Conservation (phyloP, 2,113 vertebrate species). For the Gorsachius goisagi region DNA sequence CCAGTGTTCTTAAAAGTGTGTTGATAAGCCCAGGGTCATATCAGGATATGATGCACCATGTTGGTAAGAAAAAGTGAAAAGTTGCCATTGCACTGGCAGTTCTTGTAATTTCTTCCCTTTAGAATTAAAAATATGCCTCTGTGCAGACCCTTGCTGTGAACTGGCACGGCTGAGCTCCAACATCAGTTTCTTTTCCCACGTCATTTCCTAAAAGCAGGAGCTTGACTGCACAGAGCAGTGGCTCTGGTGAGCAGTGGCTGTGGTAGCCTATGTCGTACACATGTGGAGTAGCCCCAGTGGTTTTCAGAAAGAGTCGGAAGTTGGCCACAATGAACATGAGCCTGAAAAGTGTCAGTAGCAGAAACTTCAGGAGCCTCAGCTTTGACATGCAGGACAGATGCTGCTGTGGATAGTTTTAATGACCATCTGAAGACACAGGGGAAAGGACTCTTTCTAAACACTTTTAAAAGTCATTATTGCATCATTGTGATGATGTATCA, state of each 20-base stretch:
- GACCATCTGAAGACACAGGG: not conserved
- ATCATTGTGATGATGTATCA: not conserved
- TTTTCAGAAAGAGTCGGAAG: not conserved
- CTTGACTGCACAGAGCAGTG: rapidly evolving
- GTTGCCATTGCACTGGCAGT: not conserved
- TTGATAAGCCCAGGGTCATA: not conserved
- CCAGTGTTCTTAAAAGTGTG: not conserved
- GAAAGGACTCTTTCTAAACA: not conserved
- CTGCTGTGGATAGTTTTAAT: not conserved
- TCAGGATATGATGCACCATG: not conserved
- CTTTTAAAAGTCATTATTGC: not conserved
- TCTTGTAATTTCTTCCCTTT: not conserved
- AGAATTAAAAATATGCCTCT: not conserved
- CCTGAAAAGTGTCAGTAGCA: not conserved
- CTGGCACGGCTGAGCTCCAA: not conserved
- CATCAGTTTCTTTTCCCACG: not conserved
- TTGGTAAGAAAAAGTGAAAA: not conserved
- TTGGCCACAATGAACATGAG: not conserved
- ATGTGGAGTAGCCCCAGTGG: rapidly evolving
- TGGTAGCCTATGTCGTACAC: rapidly evolving
- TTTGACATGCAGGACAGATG: not conserved
- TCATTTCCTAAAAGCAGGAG: not conserved
- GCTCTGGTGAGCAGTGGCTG: not conserved
- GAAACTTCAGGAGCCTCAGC: not conserved
- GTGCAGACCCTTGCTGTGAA: not conserved